Base-by-base conservation (phyloP, 2,888 invertebrate species). In the Dynastes maya region DNA sequence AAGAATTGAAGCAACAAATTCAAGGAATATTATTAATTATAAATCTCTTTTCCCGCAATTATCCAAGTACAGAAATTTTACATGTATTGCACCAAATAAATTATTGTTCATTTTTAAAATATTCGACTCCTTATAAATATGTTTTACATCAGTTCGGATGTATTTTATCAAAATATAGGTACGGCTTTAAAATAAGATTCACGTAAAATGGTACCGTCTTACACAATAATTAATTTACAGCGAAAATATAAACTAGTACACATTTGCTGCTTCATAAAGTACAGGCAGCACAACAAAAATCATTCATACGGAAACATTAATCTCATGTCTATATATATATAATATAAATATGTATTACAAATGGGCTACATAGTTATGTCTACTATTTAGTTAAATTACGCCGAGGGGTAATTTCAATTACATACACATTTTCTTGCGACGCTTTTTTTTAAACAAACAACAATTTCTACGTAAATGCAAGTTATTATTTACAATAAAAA, bases 401-500 rank as follows among this genome's bases (percentile, higher is more conserved):
- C 72, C 71, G 71, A 55, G 55, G 40, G 55, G 61, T 72, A 72
- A 61, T 72, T 53, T 72, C 61, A 72, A 45, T 72, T 72, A 72
- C 72, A 72, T 72, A 72, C 71, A 71, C 40, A 71, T 71, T 58
- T 68, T 61, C 22, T 61, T 72, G 58, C 72, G 72, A 72, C 40
- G 40, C 27, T 16, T 45, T 45, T 55, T 55, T 55, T 37, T 53
- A 71, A 71, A 71, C 61, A 72, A 72, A 72, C 72, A 72, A 72
- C 72, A 72, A 72, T 72, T 55, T 72, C 72, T 72, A 72, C 72
- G 61, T 72, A 72, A 61, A 72, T 72, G 72, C 72, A 72, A 61
- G 72, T 72, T 72, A 72, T 72, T 72, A 72, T 72, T 72, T 72
- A 72, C 72, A 72, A 61, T 72, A 72, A 72, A 72, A 72, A 58